Evolutionary conservation across 2,797 vertebrate genomes (phyloP).

Genomic region (Enteromius fasciolatus): DNA sequence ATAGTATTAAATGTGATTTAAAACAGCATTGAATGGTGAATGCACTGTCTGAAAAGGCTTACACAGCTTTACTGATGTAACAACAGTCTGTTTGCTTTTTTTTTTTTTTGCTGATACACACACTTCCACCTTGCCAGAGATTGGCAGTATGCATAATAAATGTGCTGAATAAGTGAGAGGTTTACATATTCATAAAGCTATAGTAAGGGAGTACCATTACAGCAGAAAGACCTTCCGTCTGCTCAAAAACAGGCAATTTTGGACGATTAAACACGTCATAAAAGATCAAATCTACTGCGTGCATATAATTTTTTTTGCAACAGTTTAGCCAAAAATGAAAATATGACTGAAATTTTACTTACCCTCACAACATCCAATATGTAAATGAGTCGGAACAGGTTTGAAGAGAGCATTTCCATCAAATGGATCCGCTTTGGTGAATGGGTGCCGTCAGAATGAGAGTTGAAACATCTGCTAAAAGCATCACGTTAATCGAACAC

Average conservation of each 20-base stretch:
- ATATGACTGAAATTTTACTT: background rate
- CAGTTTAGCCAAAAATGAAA: background rate
- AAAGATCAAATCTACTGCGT: background rate
- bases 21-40: background rate
- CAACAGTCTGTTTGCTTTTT: background rate
- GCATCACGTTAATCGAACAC: background rate
- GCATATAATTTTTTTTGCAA: background rate
- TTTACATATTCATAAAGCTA: slow-evolving; percentile 46
- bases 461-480: background rate
- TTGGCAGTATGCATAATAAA: slow-evolving; percentile 37
- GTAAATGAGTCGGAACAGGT: background rate
- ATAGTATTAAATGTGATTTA: background rate
- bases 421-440: background rate
- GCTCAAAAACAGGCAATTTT: background rate
- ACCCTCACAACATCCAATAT: background rate
- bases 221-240: background rate
- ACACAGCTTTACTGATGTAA: background rate
- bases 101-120: slow-evolving; percentile 35
- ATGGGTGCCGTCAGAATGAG: background rate
- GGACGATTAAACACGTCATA: background rate
- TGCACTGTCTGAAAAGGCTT: background rate
- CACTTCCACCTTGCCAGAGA: slow-evolving; percentile 17
- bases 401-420: background rate
- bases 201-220: slow-evolving; percentile 17
- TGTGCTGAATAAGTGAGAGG: slow-evolving; percentile 26